Evolutionary conservation across 2,113 vertebrate species (phyloP).

Genomic region (Sebastes fasciatus): DNA sequence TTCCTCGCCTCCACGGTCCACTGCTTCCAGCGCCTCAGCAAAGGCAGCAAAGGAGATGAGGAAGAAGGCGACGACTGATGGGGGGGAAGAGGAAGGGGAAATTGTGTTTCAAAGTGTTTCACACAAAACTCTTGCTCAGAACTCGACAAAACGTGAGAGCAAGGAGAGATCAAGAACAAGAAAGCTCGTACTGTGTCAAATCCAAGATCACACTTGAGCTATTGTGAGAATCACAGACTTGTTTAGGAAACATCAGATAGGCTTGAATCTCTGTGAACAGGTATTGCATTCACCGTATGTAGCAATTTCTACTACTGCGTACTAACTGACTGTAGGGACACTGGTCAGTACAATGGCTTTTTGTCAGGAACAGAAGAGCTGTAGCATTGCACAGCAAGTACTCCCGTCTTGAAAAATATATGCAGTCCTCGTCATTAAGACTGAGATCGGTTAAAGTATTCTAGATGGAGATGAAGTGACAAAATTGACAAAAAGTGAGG

Average conservation of each 20-base stretch:
- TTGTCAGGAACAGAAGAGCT: neutral
- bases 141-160: neutral
- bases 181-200: neutral
- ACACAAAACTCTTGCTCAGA: neutral
- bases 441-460: neutral
- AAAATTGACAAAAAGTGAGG: neutral
- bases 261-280: slow-evolving; percentile 10
- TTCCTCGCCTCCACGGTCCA: slow-evolving; percentile 92
- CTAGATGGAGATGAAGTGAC: neutral
- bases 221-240: neutral
- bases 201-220: neutral
- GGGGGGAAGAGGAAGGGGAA: slow-evolving; percentile 52
- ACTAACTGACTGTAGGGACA: neutral
- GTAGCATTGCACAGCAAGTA: neutral
- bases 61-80: slow-evolving; percentile 89
- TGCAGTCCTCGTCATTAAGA: neutral
- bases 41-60: slow-evolving; percentile 88
- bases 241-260: neutral
- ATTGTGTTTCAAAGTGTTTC: neutral
- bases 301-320: neutral
- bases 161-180: neutral
- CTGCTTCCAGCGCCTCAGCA: slow-evolving; percentile 90
- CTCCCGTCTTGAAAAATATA: neutral
- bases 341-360: neutral
- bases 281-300: slow-evolving; percentile 10